These are phyloP conservation scores for Planiliza haematocheilus DNA, from an alignment of 2,113 vertebrate species.

Conservation along the genomic window DNA sequence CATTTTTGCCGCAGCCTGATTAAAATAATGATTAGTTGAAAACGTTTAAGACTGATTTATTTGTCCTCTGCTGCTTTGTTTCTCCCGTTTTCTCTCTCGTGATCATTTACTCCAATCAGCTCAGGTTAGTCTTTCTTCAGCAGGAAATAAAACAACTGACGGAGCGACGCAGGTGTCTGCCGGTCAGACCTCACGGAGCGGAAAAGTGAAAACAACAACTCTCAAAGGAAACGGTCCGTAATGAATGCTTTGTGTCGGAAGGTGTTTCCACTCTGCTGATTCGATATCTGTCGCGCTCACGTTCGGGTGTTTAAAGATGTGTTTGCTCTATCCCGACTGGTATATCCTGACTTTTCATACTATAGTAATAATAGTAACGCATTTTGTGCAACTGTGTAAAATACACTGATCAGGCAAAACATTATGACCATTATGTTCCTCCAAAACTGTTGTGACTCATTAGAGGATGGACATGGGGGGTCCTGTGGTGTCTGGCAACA, in stretches of 20 bases:
- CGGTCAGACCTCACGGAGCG: constrained; percentile 7
- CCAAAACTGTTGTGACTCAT: no score
- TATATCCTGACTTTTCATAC: no score
- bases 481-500: no score
- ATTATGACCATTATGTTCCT: no score
- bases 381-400: no score
- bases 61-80: not conserved
- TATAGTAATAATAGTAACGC: no score
- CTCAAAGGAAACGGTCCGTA: constrained; percentile 27
- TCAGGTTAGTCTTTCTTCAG: not conserved
- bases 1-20: not conserved
- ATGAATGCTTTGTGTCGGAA: constrained; percentile 29
- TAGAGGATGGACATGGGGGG: no score
- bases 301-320: constrained; percentile 7
- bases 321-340: no score
- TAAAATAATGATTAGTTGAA: not conserved
- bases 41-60: not conserved
- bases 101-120: not conserved
- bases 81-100: not conserved
- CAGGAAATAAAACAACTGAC: not conserved
- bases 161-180: constrained; percentile 22
- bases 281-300: constrained; percentile 23
- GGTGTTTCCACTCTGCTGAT: constrained; percentile 34
- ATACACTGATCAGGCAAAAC: no score
- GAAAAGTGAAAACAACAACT: constrained; percentile 32